A percentile compares a stretch with the other conserved stretches of the same genome.
Conservation (phyloP, 2,888 invertebrate genomes). For the Cyclophora albipunctata region DNA sequence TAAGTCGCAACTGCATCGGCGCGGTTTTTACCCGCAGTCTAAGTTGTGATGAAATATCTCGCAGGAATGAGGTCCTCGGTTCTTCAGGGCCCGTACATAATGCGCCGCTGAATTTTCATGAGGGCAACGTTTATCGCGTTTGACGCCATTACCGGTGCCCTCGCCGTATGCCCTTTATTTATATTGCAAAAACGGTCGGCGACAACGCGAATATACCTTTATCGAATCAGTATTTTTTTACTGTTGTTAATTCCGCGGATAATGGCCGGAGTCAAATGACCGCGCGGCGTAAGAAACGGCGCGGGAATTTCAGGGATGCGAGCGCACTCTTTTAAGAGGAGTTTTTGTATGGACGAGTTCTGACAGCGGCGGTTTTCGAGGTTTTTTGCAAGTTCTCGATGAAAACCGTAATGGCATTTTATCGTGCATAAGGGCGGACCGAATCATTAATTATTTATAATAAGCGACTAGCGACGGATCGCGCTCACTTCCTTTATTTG, state of each 20-base stretch:
- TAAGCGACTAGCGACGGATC: slow-evolving; percentile 68
- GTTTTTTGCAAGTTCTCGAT: slow-evolving; percentile 66
- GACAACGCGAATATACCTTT: slow-evolving; percentile 60
- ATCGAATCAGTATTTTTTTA: slow-evolving; percentile 64
- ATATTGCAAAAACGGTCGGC: slow-evolving; percentile 58
- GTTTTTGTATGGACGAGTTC: slow-evolving; percentile 62
- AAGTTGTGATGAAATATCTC: slow-evolving; percentile 49
- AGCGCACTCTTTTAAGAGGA: slow-evolving; percentile 66
- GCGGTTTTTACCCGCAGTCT: slow-evolving; percentile 36
- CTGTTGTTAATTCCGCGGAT: slow-evolving; percentile 69
- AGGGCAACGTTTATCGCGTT: slow-evolving; percentile 60
- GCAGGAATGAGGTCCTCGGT: slow-evolving; percentile 39
- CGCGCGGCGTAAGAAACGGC: slow-evolving; percentile 59
- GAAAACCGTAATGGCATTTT: slow-evolving; percentile 76
- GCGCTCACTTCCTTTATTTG: slow-evolving; percentile 53
- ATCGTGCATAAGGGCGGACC: slow-evolving; percentile 71
- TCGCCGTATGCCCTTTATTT: slow-evolving; percentile 49
- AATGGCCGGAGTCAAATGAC: slow-evolving; percentile 73
- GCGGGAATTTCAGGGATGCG: slow-evolving; percentile 70
- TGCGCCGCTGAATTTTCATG: slow-evolving; percentile 66
- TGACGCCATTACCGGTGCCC: slow-evolving; percentile 48
- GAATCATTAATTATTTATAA: slow-evolving; percentile 76
- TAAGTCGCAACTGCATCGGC: slow-evolving; percentile 36
- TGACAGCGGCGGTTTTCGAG: slow-evolving; percentile 57
- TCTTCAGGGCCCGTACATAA: slow-evolving; percentile 47